These are phyloP conservation scores for Hydropsyche tenuis DNA, from an alignment of 1,140 invertebrate genomes.

Conservation along the genomic window DNA sequence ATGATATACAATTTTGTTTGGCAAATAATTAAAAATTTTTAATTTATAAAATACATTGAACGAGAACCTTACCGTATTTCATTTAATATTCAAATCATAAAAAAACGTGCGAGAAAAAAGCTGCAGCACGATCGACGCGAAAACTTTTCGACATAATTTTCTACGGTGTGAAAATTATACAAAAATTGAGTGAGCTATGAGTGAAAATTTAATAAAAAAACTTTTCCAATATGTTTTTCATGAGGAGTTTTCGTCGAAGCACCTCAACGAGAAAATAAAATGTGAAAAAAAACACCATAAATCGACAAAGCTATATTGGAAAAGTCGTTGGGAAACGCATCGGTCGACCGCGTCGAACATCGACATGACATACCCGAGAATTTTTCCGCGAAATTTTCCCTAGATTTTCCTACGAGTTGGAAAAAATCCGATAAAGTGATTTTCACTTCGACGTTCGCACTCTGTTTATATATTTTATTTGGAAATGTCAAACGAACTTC, in stretches of 20 bases:
- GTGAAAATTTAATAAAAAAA: slow-evolving; percentile 17
- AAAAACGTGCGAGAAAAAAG: no score
- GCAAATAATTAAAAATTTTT: no score
- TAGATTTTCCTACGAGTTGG: no score
- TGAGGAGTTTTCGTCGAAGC: background rate
- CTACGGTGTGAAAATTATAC: slow-evolving; percentile 8
- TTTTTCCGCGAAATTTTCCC: no score
- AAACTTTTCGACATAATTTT: slow-evolving; percentile 14
- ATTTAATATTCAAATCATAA: no score
- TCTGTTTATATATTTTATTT: no score
- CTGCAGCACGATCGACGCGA: background rate
- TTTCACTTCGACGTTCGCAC: background rate
- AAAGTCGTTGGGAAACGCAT: slow-evolving; percentile 11
- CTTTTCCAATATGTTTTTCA: slow-evolving; percentile 20
- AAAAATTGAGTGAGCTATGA: background rate
- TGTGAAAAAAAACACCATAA: background rate
- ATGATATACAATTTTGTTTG: no score
- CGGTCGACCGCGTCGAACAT: background rate
- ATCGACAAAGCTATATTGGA: background rate
- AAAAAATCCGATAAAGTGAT: background rate
- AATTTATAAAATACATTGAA: no score
- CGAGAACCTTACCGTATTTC: no score
- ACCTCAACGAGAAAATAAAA: no score
- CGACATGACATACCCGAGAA: no score
- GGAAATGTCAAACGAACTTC: no score